A percentile compares a stretch with the other conserved stretches of the same genome.
phyloP scores from a whole-genome alignment of 2,113 vertebrate species.

The Toxostoma redivivum region DNA sequence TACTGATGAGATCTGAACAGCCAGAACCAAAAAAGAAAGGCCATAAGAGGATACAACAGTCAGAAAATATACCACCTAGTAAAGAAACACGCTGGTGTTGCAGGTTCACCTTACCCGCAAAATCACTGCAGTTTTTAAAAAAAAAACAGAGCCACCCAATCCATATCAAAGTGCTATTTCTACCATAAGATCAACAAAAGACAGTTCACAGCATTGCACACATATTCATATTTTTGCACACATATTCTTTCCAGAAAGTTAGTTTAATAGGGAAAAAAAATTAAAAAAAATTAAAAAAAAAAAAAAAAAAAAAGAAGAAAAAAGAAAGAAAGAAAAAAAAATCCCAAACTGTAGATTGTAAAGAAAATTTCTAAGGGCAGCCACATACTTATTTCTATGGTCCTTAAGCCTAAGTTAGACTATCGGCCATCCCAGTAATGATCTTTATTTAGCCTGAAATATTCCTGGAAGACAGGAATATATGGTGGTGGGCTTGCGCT shows the following conservation, averaged over 20 bases:
- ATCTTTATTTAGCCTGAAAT: neutral
- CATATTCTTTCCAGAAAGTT: neutral
- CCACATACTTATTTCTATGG: neutral
- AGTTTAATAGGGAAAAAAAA: neutral
- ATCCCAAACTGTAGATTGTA: neutral
- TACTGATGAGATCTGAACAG: neutral
- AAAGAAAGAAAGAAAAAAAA: fast-evolving
- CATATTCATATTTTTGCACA: neutral
- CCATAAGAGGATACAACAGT: neutral
- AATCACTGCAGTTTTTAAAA: neutral
- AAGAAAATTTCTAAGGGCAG: neutral
- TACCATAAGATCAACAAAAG: neutral
- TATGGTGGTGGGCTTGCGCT: neutral
- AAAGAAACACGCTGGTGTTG: fast-evolving
- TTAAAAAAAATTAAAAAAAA: too few species aligned
- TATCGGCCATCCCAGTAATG: neutral
- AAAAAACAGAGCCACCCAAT: neutral
- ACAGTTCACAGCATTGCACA: neutral
- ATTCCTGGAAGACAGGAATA: neutral
- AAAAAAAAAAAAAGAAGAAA: fast-evolving
- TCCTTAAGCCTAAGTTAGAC: neutral
- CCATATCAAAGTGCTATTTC: neutral
- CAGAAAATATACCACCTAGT: neutral
- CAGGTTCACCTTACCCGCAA: neutral
- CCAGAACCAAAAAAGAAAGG: neutral